A percentile compares a stretch with the other conserved stretches of the same genome.
Conservation (phyloP, 2,888 invertebrate species). For the Heliconius cydno region DNA sequence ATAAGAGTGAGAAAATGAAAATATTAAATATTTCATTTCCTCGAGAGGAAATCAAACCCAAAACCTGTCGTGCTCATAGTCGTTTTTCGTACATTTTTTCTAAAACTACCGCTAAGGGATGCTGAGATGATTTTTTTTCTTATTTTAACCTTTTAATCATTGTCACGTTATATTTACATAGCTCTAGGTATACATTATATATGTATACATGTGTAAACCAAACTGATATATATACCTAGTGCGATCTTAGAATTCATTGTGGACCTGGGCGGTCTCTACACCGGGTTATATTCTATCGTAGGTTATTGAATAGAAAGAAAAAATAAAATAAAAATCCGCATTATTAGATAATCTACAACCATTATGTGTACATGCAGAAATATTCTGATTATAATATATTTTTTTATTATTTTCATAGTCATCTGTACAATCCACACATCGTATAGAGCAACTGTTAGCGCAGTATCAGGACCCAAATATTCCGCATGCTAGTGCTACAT, state of each 20-base stretch:
- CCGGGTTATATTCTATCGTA: not conserved
- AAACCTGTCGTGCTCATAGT: too few relatives aligned
- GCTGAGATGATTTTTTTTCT: too few relatives aligned
- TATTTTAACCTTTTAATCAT: too few relatives aligned
- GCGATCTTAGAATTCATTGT: not conserved
- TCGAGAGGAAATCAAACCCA: too few relatives aligned
- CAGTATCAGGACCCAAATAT: slow-evolving; percentile 55
- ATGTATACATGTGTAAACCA: too few relatives aligned
- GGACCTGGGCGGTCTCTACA: not conserved
- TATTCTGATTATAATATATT: not conserved
- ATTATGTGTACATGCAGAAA: not conserved
- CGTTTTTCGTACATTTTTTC: too few relatives aligned
- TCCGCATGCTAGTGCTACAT: not conserved
- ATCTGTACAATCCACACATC: slow-evolving; percentile 70
- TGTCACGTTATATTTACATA: too few relatives aligned
- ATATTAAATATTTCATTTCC: too few relatives aligned
- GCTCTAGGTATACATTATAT: too few relatives aligned
- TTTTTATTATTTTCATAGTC: not conserved
- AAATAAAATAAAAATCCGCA: not conserved
- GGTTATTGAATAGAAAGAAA: not conserved
- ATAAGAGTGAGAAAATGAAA: too few relatives aligned
- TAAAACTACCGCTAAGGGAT: too few relatives aligned
- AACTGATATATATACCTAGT: too few relatives aligned
- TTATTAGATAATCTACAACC: not conserved
- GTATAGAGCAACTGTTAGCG: slow-evolving; percentile 67